These are phyloP conservation scores for Zonitis immaculata DNA, from an alignment of 2,888 invertebrate genomes.

Conservation along the genomic window DNA sequence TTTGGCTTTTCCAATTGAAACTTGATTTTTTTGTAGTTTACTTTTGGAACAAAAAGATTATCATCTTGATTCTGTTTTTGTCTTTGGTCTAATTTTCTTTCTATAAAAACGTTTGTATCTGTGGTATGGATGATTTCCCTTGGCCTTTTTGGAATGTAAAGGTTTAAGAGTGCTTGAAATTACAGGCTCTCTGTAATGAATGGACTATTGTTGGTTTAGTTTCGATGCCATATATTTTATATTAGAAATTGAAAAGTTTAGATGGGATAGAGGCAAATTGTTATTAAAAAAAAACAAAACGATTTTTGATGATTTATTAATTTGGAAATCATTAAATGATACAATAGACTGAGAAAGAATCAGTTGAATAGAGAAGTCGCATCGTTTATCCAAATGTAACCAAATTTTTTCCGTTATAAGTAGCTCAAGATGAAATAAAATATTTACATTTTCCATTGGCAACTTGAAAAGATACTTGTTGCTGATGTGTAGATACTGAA, in stretches of 20 bases:
- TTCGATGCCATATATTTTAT: background rate
- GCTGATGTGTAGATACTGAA: background rate
- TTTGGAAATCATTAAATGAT: too few species aligned
- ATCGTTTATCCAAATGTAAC: background rate
- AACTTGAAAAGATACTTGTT: background rate
- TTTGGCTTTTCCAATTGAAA: too few species aligned
- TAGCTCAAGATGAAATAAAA: background rate
- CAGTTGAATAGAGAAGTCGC: too few species aligned
- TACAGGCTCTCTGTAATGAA: background rate
- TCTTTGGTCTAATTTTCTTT: background rate
- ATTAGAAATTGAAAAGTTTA: background rate
- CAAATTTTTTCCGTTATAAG: background rate
- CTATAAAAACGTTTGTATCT: background rate
- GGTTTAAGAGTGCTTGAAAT: conserved; percentile 4
- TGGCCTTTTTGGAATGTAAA: background rate
- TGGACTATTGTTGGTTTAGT: background rate
- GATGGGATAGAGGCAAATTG: too few species aligned
- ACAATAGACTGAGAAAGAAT: too few species aligned
- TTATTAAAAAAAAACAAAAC: too few species aligned
- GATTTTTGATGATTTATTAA: too few species aligned
- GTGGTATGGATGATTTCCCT: conserved; percentile 1
- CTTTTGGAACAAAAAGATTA: too few species aligned
- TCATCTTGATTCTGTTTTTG: background rate
- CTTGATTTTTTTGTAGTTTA: too few species aligned
- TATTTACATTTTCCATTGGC: background rate